Percentiles rank a stretch among this genome's conserved stretches.
phyloP scores from a whole-genome alignment of 2,797 vertebrate genomes.

The Callimico goeldii region DNA sequence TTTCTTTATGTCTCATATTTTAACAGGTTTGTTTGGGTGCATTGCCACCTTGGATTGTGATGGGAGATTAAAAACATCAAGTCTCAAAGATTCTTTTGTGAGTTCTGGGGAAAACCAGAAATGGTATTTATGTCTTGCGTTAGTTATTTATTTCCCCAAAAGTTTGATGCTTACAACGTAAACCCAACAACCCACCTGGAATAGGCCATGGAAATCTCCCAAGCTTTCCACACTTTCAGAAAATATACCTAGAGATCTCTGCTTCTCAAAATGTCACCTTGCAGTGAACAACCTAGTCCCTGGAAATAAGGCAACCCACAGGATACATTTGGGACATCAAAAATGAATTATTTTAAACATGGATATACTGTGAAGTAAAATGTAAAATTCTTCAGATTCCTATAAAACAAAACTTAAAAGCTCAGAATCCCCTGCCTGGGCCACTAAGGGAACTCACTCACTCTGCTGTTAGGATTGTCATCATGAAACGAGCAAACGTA shows the following conservation, averaged over 20 bases:
- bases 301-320: slow-evolving; percentile 34
- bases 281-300: slow-evolving; percentile 2
- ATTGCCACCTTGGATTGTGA: not conserved
- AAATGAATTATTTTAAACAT: slow-evolving; percentile 2
- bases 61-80: not conserved
- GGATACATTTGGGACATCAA: not conserved
- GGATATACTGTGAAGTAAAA: not conserved
- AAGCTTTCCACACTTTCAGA: slow-evolving; percentile 30
- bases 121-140: slow-evolving; percentile 44
- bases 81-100: slow-evolving; percentile 23
- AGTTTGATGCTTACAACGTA: slow-evolving; percentile 20
- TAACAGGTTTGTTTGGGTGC: slow-evolving; percentile 5
- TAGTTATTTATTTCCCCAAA: slow-evolving; percentile 47
- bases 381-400: not conserved
- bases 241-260: not conserved
- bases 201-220: slow-evolving; percentile 18
- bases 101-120: slow-evolving; percentile 33
- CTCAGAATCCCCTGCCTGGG: not conserved
- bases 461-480: not conserved
- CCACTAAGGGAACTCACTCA: not conserved
- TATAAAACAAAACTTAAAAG: not conserved
- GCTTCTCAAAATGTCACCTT: slow-evolving; percentile 1
- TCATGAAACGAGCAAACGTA: not conserved
- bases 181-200: not conserved
- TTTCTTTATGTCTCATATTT: not conserved